Conservation (phyloP, 2,113 vertebrate genomes). For the Pyxicephalus adspersus region DNA sequence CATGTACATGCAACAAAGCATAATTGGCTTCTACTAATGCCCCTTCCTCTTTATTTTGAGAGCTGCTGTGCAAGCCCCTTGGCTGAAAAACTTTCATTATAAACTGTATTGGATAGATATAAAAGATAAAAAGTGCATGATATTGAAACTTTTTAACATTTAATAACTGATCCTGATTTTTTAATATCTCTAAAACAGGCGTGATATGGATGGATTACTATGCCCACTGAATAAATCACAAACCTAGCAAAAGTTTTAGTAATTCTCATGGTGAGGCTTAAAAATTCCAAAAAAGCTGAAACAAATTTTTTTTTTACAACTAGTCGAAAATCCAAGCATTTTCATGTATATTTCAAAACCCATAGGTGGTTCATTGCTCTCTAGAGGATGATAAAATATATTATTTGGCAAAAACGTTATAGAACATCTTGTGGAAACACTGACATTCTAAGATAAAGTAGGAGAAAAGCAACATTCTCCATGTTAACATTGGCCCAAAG, state of each 20-base stretch:
- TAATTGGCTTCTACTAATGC: no score
- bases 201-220: not conserved
- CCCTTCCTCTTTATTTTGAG: no score
- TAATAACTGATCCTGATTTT: no score
- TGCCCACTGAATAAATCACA: not conserved
- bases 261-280: not conserved
- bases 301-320: not conserved
- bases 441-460: conserved; percentile 16
- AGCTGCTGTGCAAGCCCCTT: no score
- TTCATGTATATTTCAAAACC: not conserved
- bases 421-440: conserved; percentile 8
- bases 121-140: no score
- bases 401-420: conserved; percentile 7
- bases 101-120: no score
- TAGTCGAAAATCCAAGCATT: not conserved
- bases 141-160: no score
- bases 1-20: no score
- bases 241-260: not conserved
- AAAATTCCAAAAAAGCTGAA: not conserved
- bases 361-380: conserved; percentile 3
- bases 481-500: conserved; percentile 20
- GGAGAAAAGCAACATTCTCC: not conserved
- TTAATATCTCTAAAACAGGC: no score
- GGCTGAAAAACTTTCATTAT: no score
- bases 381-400: not conserved